A percentile compares a stretch with the other conserved stretches of the same genome.
phyloP scores from a whole-genome alignment of 2,113 vertebrate species.

The Cavia porcellus region DNA sequence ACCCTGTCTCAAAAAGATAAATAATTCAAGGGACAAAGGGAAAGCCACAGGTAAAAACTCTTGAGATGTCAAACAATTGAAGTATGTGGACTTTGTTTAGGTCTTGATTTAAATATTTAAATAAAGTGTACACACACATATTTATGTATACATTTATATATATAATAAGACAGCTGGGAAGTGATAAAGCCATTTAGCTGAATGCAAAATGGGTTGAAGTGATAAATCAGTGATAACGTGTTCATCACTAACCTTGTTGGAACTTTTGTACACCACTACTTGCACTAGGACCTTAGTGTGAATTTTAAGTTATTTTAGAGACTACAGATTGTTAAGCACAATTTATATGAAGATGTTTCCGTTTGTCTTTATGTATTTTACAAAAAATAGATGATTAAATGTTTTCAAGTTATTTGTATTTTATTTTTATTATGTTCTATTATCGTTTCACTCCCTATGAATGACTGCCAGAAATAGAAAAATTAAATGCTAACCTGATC shows the following conservation, averaged over 20 bases:
- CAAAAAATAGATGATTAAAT: constrained; percentile 75
- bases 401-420: constrained; percentile 71
- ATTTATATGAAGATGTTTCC: constrained; percentile 83
- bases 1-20: no score
- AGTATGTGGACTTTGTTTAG: constrained; percentile 18
- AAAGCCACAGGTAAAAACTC: neutral
- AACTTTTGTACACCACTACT: constrained; percentile 75
- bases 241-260: constrained; percentile 63
- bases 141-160: neutral
- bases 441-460: constrained; percentile 55
- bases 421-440: constrained; percentile 68
- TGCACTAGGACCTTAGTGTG: constrained; percentile 72
- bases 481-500: constrained; percentile 78
- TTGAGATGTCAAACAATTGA: neutral
- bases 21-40: neutral
- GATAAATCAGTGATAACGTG: neutral
- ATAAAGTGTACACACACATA: neutral
- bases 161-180: neutral
- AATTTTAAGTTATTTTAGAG: constrained; percentile 74
- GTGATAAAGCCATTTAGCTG: neutral
- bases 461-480: constrained; percentile 70
- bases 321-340: constrained; percentile 76
- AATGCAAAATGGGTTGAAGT: neutral
- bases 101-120: constrained; percentile 40
- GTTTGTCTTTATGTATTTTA: constrained; percentile 78